phyloP scores from a whole-genome alignment of 2,113 vertebrate species.

The Columba janthina region DNA sequence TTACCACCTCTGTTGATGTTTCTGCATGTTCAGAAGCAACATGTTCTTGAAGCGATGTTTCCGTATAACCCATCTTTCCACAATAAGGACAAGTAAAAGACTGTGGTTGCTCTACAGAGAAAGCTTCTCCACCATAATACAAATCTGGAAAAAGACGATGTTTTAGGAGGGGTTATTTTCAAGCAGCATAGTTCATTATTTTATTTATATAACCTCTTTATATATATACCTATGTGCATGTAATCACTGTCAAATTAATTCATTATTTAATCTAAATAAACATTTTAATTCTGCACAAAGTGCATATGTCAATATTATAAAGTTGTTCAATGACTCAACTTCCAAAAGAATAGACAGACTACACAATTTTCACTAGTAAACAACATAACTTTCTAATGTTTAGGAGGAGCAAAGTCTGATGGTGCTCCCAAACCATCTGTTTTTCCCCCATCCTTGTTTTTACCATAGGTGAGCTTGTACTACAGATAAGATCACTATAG shows the following conservation, averaged over 20 bases:
- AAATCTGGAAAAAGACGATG: slow-evolving; percentile 82
- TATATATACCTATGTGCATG: background rate
- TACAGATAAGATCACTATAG: slow-evolving; percentile 3
- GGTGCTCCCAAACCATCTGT: background rate
- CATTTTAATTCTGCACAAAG: background rate
- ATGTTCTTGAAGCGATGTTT: slow-evolving; percentile 97
- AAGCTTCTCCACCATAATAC: slow-evolving; percentile 98
- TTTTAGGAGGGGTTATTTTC: background rate
- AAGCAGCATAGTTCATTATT: background rate
- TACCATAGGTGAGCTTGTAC: background rate
- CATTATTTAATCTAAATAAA: background rate
- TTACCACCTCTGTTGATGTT: slow-evolving; percentile 98
- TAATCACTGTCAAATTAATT: background rate
- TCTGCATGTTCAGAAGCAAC: slow-evolving; percentile 97
- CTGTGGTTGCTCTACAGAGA: slow-evolving; percentile 98
- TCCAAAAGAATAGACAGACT: background rate
- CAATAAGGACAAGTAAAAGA: slow-evolving; percentile 99
- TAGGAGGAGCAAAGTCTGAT: background rate
- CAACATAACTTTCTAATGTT: background rate
- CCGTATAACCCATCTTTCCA: slow-evolving; percentile 98
- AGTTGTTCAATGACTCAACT: background rate
- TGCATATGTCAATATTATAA: background rate
- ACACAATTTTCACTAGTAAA: background rate
- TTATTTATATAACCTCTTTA: background rate
- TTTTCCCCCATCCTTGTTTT: background rate